Base-by-base conservation (phyloP, 2,113 vertebrate genomes). In the Trochalopteron elliotii region DNA sequence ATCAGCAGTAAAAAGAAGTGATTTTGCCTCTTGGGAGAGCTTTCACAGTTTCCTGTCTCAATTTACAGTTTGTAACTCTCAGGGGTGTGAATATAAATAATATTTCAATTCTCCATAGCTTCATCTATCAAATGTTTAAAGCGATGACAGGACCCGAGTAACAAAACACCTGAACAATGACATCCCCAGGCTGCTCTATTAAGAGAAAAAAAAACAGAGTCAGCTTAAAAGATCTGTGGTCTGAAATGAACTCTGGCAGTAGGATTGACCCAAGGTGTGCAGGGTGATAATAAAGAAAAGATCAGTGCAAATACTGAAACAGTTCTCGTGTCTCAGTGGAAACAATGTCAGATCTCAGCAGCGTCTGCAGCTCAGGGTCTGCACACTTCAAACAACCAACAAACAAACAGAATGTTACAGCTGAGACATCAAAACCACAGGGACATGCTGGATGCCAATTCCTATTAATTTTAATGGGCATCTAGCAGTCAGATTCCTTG, bases 1-100 rank as follows among this genome's bases (percentile, higher is more conserved):
- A 97, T 92, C 95, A 89, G 85, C 95, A 92, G 85, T 92, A 94
- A 94, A 97, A 95, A 93, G 60, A 93, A 96, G 85, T 96, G 92
- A 93, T 93, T 93, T 97, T 96, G 76, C 75, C 95, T 97, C 90
- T 35, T 42, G 92, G 96, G 91, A 91, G 75, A 94, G 79, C 67
- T 90, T 82, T 97, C 94, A 79, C 63, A 52, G 71, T 79, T 96
- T 96, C 85, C 77, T 22, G 70, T 94, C 93, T 86, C 94, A 94
- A 39, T 95, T 95, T 90, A 47, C 52, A 77, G 89, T 93, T 96
- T 80, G 60, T 60, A 50, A 45, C 70, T 96, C 97, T 88, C 93
- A 80, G 83, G 75, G 86, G 71, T 45, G 67, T 78, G 78, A 71
- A 76, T 76, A 70, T 92, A 71, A 84, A 63, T 68, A 81, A 37